Base-by-base conservation (phyloP, 2,888 invertebrate genomes). In the Erannis defoliaria region DNA sequence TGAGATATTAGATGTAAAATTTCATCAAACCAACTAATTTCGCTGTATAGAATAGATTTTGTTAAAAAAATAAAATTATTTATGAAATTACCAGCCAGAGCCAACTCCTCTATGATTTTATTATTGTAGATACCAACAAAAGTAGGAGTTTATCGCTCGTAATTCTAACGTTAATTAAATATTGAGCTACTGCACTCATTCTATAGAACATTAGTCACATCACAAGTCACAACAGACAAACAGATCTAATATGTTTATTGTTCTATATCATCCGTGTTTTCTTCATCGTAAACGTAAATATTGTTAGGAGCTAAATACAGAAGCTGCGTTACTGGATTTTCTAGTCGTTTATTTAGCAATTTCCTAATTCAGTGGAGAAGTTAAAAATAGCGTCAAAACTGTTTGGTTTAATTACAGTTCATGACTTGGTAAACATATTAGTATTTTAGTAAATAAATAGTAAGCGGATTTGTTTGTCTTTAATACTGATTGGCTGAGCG, bases 211-310 rank as follows among this genome's bases (percentile, higher is more conserved):
- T 26, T 5, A 26, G 26, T 26, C 26, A 26, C n/a, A 51, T 1
- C 37, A 33, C 23, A 35, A 43, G 45, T 48, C 33, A 53, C 48
- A 55, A 57, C 54, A 60, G 51, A 54, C 40, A 64, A 59, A 55
- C 51, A 51, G 56, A 9, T 58, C 35, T 51, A 53, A 42, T 49
- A 60, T 62, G 38, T 68, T 64, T 63, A 66, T 37, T 51, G 61
- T 62, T 57, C 64, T 66, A 60, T 50, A 29, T 62, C 67, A 61
- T 60, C 55, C 45, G 45, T 63, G 55, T 60, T 63, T 56, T 55
- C 18, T 63, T 50, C 33, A 49, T 37, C 55, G 31, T 63, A 53
- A 38, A 53, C 37, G 50, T 54, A 12, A 64, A 62, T 45, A 62
- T 59, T 62, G 16, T 60, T 49, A 37, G 23, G 35, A 55, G 26